These are phyloP conservation scores for Odontocerum albicorne DNA, from an alignment of 2,888 invertebrate genomes.

Conservation along the genomic window DNA sequence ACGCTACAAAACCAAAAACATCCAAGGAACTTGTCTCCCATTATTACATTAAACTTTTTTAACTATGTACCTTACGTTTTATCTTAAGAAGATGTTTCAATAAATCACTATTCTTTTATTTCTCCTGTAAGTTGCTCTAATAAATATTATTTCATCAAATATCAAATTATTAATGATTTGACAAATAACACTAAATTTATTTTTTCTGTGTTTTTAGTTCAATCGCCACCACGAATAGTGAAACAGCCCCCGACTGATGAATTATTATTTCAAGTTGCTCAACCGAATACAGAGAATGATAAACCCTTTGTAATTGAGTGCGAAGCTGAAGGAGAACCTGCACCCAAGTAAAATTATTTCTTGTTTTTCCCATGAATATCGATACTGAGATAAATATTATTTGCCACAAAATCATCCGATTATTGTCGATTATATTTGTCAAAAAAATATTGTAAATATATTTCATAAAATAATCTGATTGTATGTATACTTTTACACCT, in stretches of 20 bases:
- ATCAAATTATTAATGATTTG: too few species aligned
- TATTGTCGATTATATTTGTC: too few species aligned
- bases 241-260: conserved; percentile 93
- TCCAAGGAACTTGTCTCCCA: too few species aligned
- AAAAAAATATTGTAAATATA: too few species aligned
- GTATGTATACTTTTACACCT: too few species aligned
- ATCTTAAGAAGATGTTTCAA: too few species aligned
- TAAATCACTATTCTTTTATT: not conserved
- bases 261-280: conserved; percentile 86
- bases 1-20: too few species aligned
- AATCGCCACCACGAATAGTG: conserved; percentile 87
- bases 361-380: too few species aligned
- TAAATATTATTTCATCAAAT: too few species aligned
- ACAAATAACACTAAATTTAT: not conserved
- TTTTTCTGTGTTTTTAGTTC: conserved; percentile 57
- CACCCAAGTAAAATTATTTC: conserved; percentile 91
- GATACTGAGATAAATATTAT: too few species aligned
- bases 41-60: too few species aligned
- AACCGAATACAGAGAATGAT: conserved; percentile 80
- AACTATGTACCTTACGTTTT: too few species aligned
- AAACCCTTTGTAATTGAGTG: conserved; percentile 96
- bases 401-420: not conserved
- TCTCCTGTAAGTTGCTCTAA: not conserved
- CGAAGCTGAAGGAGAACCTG: conserved; percentile 94
- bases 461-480: not conserved